Evolutionary conservation across 2,888 invertebrate species (phyloP), one percentile per base, ranked within the genome.

Genomic region (Cataglyphis rosenhaueri): DNA sequence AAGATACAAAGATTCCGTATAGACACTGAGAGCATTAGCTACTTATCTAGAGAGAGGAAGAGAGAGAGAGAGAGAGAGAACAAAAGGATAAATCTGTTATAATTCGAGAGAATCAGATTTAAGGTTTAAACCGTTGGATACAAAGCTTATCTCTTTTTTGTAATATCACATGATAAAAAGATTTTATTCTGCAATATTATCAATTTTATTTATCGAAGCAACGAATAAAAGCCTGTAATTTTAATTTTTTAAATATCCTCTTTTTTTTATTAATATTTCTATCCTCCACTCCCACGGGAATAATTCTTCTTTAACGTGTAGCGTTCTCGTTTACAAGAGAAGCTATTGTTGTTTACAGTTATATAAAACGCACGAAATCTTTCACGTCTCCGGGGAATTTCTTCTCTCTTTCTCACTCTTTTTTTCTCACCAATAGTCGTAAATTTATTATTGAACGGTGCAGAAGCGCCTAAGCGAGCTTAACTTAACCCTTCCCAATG

Each of bases 401-500:
- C n/a, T 8, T 52, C n/a, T 32, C 29, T 3, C 52, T 52, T 6
- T 48, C 18, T 18, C 18, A 8, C 48, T 52, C 18, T 48, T 52
- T 52, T 52, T 52, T n/a, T 52, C 8, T 65, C 75, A 9, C 35
- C 52, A n/a, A 70, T 12, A 18, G 66, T 41, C 18, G 10, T 78
- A 35, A 44, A 78, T 78, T 70, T 78, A 70, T 70, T 68, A 78
- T 78, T 41, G 41, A 70, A 44, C n/a, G 12, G 55, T 18, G 44
- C n/a, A n/a, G 52, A n/a, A 8, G n/a, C 18, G 15, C 15, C 18
- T 55, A 78, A 65, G 25, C 21, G n/a, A 32, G 5, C 44, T 18
- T 10, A 68, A 68, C 25, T 48, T 25, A 78, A 71, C 29, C 73
- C 65, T 89, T 35, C 88, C 89, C 57, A 5, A 79, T 55, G 64